Evolutionary conservation across 1,140 invertebrate species (phyloP).

Genomic region (Diachasmimorpha longicaudata): DNA sequence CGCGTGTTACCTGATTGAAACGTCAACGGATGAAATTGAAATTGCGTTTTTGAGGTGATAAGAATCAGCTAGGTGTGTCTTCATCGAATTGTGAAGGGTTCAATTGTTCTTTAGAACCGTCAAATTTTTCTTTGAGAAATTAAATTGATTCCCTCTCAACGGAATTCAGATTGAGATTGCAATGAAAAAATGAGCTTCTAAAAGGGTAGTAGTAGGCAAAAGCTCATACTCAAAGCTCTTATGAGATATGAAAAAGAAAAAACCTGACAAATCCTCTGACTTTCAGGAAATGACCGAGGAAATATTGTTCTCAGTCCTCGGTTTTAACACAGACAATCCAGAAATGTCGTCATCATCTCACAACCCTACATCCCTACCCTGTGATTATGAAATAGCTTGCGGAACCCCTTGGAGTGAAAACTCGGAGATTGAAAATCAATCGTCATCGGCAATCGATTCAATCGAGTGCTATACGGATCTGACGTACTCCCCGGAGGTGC

Average conservation of each 20-base stretch:
- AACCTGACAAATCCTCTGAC: constrained; percentile 5
- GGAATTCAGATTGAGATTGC: no score
- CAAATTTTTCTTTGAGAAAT: not conserved
- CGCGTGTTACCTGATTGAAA: constrained; percentile 25
- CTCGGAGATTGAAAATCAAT: constrained; percentile 41
- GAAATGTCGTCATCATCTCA: constrained; percentile 31
- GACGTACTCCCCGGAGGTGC: constrained; percentile 46
- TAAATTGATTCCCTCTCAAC: no score
- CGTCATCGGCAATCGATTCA: constrained; percentile 11
- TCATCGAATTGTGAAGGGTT: not conserved
- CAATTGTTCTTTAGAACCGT: not conserved
- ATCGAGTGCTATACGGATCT: constrained; percentile 53
- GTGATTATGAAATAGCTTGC: constrained; percentile 48
- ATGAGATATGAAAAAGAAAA: not conserved
- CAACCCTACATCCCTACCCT: constrained; percentile 19
- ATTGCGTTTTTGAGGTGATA: constrained; percentile 17
- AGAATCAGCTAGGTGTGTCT: not conserved
- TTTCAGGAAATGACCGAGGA: constrained; percentile 56
- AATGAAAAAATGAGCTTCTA: no score
- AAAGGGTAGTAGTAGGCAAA: no score
- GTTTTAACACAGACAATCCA: constrained; percentile 44
- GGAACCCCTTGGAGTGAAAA: constrained; percentile 45
- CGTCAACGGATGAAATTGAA: constrained; percentile 26
- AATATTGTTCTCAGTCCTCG: constrained; percentile 54
- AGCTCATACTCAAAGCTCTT: no score